Conservation (phyloP, 2,113 vertebrate genomes). For the Delphinus delphis region DNA sequence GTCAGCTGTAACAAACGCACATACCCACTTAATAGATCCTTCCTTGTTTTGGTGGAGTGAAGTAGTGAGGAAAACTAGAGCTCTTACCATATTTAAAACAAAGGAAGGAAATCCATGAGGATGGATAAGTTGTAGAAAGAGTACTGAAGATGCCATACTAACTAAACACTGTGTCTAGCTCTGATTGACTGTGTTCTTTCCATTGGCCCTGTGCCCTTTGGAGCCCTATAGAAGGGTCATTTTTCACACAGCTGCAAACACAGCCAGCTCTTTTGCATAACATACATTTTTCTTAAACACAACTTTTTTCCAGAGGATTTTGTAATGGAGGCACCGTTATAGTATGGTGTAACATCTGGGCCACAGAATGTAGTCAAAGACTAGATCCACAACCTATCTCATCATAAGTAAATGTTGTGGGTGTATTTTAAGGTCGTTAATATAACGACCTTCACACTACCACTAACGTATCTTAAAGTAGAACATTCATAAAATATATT, state of each 20-base stretch:
- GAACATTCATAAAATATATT: background rate
- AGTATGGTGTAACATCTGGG: background rate
- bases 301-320: background rate
- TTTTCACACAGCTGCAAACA: background rate
- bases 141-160: background rate
- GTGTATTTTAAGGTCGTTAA: background rate
- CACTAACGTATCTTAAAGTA: background rate
- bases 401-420: background rate
- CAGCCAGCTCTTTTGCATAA: conserved; percentile 4
- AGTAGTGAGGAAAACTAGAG: background rate
- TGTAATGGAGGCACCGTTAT: background rate
- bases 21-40: background rate
- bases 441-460: background rate
- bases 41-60: conserved; percentile 8
- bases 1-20: background rate
- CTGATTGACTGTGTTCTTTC: background rate
- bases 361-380: conserved; percentile 11
- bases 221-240: background rate
- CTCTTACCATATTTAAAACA: background rate
- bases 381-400: background rate
- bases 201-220: background rate
- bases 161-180: background rate
- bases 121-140: background rate
- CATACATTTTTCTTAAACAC: background rate
- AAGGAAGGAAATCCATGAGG: background rate